These are phyloP conservation scores for Orthosia cruda DNA, from an alignment of 2,888 invertebrate genomes.

Conservation along the genomic window DNA sequence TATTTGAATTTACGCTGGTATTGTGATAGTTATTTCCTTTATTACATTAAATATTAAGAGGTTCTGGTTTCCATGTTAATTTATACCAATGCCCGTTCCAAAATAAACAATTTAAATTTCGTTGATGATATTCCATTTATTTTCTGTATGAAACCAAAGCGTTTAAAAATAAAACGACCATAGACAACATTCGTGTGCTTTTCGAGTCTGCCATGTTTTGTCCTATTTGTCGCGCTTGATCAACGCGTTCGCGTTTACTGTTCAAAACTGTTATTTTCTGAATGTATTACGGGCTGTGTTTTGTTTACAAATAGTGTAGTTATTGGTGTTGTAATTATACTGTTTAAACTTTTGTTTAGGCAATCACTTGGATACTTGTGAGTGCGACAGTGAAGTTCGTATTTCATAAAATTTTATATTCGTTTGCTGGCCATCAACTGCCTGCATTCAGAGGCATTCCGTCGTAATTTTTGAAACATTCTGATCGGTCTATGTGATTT, in stretches of 20 bases:
- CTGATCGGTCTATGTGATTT: constrained; percentile 76
- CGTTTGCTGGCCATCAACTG: constrained; percentile 82
- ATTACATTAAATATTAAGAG: background rate
- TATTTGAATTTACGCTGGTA: background rate
- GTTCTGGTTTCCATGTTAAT: background rate
- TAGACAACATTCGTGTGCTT: constrained; percentile 88
- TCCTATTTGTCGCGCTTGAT: constrained; percentile 92
- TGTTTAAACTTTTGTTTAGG: constrained; percentile 79
- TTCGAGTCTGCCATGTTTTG: constrained; percentile 92
- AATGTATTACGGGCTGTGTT: constrained; percentile 89
- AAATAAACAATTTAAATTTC: background rate
- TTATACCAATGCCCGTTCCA: background rate
- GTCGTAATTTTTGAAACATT: constrained; percentile 79
- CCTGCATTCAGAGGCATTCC: constrained; percentile 81
- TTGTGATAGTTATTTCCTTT: background rate
- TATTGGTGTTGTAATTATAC: constrained; percentile 82
- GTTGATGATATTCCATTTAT: constrained; percentile 13
- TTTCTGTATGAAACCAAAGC: constrained; percentile 53
- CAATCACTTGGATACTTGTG: constrained; percentile 82
- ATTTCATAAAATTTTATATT: constrained; percentile 87
- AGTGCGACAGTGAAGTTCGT: constrained; percentile 86
- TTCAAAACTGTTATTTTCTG: constrained; percentile 88
- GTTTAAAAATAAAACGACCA: constrained; percentile 87
- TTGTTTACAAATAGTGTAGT: constrained; percentile 90
- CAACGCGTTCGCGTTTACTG: constrained; percentile 89